Percentiles rank a stretch among this genome's conserved stretches.
Evolutionary conservation across 1,140 invertebrate species (phyloP).

Genomic region (Eurosta solidaginis): DNA sequence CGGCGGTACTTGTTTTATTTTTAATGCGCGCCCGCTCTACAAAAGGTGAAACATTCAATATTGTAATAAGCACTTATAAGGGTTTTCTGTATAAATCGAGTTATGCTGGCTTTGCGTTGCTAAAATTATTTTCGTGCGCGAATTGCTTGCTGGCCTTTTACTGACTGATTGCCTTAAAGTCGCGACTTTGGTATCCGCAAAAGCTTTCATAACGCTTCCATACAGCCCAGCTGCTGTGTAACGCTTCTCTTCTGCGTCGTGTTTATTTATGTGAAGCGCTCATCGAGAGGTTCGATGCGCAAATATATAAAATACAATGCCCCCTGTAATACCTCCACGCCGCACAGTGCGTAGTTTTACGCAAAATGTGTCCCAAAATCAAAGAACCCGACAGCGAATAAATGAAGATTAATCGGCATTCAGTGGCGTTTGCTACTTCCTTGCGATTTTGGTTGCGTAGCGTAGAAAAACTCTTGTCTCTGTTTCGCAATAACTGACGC

Average conservation of each 20-base stretch:
- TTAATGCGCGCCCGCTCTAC: not conserved
- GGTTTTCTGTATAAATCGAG: no score
- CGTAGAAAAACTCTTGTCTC: no score
- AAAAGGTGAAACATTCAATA: slow-evolving; percentile 13
- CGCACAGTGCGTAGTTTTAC: no score
- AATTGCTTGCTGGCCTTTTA: not conserved
- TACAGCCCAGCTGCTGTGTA: not conserved
- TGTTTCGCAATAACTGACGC: no score
- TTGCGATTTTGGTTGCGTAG: no score
- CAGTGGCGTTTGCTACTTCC: no score
- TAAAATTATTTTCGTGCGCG: not conserved
- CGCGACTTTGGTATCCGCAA: not conserved
- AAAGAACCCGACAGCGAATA: no score
- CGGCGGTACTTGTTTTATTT: not conserved
- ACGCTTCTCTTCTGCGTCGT: not conserved
- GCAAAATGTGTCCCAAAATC: no score
- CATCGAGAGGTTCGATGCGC: not conserved
- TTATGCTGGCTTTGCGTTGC: not conserved
- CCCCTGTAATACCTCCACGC: not conserved
- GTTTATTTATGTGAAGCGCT: not conserved
- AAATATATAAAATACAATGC: no score
- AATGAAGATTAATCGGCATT: no score
- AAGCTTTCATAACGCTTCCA: not conserved
- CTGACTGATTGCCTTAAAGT: not conserved
- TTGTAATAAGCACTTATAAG: no score